Evolutionary conservation across 2,797 vertebrate genomes (phyloP).

Genomic region (Decapterus maruadsi): DNA sequence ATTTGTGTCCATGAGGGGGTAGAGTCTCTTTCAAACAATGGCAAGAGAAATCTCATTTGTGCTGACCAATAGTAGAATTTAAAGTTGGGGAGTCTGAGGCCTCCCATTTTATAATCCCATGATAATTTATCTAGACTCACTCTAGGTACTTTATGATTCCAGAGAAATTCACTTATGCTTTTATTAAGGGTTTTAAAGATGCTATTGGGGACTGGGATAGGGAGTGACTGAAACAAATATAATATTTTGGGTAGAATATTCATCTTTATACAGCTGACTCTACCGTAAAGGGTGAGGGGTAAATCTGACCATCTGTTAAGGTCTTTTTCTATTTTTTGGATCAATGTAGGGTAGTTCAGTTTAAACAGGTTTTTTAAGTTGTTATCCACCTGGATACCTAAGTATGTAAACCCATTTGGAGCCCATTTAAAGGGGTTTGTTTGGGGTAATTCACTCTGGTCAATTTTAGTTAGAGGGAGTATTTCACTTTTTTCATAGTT

Average conservation of each 20-base stretch:
- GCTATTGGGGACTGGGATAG: background rate
- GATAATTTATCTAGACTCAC: background rate
- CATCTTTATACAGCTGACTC: background rate
- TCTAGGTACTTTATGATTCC: background rate
- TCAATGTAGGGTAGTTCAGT: background rate
- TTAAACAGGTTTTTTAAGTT: background rate
- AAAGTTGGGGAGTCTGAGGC: background rate
- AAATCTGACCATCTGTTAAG: background rate
- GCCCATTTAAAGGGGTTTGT: too few relatives aligned
- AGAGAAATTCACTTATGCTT: background rate
- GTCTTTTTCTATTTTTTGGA: background rate
- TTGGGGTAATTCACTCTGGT: too few relatives aligned
- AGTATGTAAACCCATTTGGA: slow-evolving; percentile 1
- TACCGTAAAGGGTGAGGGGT: background rate
- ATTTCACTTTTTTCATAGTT: slow-evolving; percentile 11
- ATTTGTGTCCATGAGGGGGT: background rate
- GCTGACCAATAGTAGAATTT: background rate
- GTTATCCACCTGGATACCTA: slow-evolving; percentile 9
- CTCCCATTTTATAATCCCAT: background rate
- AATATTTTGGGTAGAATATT: background rate
- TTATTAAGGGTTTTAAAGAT: background rate
- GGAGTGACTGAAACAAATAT: background rate
- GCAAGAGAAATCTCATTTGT: background rate
- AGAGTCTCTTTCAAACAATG: background rate
- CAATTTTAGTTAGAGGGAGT: background rate